Conservation (phyloP, 2,113 vertebrate genomes). For the Raja brachyura region DNA sequence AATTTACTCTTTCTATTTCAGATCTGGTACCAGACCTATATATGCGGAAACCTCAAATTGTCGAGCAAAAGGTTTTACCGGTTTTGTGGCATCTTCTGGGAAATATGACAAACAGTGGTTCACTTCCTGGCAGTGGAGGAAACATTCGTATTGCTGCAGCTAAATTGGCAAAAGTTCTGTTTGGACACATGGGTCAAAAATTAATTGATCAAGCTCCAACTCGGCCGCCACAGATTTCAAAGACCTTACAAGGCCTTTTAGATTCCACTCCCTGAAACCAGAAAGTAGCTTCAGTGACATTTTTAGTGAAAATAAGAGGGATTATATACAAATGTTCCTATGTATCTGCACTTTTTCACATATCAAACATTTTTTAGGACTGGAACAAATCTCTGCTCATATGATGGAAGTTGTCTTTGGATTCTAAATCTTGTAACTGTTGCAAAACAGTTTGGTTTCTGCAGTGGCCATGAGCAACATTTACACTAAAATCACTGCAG, state of each 20-base stretch:
- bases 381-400: constrained; percentile 10
- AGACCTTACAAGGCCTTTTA: constrained; percentile 68
- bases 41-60: constrained; percentile 72
- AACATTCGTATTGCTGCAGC: constrained; percentile 66
- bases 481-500: constrained; percentile 36
- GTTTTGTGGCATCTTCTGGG: constrained; percentile 83
- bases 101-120: constrained; percentile 64
- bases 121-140: constrained; percentile 63
- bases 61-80: constrained; percentile 76
- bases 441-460: constrained; percentile 23
- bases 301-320: constrained; percentile 53
- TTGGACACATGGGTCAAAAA: constrained; percentile 70
- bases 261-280: constrained; percentile 48
- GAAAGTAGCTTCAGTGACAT: constrained; percentile 47
- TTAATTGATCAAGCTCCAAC: constrained; percentile 63
- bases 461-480: neutral
- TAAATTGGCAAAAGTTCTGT: constrained; percentile 69
- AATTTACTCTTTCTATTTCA: constrained; percentile 47
- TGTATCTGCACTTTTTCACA: constrained; percentile 60
- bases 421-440: constrained; percentile 22
- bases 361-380: neutral
- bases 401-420: neutral
- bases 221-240: constrained; percentile 64
- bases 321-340: constrained; percentile 45
- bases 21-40: constrained; percentile 74